Percentiles rank a stretch among this genome's conserved stretches.
Conservation (phyloP, 2,797 vertebrate genomes). For the Syncerus caffer region DNA sequence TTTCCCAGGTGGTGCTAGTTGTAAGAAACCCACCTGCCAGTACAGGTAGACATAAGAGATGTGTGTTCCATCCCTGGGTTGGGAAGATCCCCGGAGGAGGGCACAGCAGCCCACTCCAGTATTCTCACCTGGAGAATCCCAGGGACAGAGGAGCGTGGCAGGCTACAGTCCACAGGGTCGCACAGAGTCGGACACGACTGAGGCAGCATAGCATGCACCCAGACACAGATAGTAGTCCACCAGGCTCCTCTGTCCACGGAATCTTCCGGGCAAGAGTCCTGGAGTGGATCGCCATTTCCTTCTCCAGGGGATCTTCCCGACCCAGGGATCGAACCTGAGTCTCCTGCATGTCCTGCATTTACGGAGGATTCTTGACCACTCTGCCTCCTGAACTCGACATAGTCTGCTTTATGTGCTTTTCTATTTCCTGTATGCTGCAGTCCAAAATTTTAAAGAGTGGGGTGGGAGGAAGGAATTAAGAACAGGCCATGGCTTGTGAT, state of each 20-base stretch:
- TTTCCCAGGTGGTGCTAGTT: background rate
- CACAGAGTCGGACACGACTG: background rate
- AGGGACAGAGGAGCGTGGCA: background rate
- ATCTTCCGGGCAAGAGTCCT: background rate
- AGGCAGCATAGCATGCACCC: background rate
- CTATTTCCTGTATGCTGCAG: fast-evolving
- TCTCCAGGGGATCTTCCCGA: background rate
- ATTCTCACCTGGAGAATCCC: background rate
- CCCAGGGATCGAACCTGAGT: background rate
- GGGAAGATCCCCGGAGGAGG: background rate
- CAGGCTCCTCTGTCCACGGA: background rate
- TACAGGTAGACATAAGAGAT: background rate
- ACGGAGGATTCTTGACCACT: background rate
- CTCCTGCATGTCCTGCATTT: background rate
- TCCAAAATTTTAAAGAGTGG: background rate
- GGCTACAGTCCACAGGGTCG: background rate
- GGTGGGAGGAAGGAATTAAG: fast-evolving
- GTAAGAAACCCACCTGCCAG: background rate
- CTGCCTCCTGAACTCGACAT: fast-evolving
- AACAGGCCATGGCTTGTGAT: background rate
- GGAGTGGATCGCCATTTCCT: background rate
- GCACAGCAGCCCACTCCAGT: background rate
- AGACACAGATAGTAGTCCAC: background rate
- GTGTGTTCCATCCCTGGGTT: background rate
- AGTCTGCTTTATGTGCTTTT: fast-evolving